A percentile compares a stretch with the other conserved stretches of the same genome.
phyloP scores from a whole-genome alignment of 2,888 invertebrate species.

The Parnassius mnemosyne region DNA sequence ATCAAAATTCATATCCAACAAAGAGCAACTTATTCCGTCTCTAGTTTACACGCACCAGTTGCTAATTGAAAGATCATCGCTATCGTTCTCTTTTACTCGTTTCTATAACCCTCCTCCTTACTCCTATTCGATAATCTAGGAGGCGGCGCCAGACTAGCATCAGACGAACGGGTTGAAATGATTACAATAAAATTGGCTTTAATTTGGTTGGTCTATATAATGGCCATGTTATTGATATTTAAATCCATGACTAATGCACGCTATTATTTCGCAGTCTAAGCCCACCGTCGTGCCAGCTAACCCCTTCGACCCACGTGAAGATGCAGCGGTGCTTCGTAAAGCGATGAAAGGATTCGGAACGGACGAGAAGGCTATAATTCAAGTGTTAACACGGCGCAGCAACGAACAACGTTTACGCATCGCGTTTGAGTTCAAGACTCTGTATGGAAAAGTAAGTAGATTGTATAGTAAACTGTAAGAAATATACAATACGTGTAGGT shows the following conservation, averaged over 20 bases:
- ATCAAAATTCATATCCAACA: too few species aligned
- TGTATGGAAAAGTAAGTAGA: constrained; percentile 88
- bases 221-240: too few species aligned
- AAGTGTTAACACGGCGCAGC: constrained; percentile 89
- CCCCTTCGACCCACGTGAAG: constrained; percentile 88
- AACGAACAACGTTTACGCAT: constrained; percentile 93
- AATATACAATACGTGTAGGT: too few species aligned
- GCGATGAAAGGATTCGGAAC: constrained; percentile 97
- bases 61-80: too few species aligned
- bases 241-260: neutral
- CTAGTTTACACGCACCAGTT: too few species aligned
- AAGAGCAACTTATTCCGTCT: too few species aligned
- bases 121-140: too few species aligned
- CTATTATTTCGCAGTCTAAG: constrained; percentile 76
- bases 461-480: neutral
- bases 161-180: too few species aligned
- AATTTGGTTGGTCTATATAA: too few species aligned
- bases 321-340: constrained; percentile 90
- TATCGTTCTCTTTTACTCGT: neutral
- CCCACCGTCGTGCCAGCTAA: constrained; percentile 89
- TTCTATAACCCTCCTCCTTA: too few species aligned
- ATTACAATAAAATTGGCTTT: too few species aligned
- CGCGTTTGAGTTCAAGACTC: constrained; percentile 89
- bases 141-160: too few species aligned
- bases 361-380: constrained; percentile 93